phyloP scores from a whole-genome alignment of 37 sponge, comb jelly and placozoan species.

The Geodia barretti region DNA sequence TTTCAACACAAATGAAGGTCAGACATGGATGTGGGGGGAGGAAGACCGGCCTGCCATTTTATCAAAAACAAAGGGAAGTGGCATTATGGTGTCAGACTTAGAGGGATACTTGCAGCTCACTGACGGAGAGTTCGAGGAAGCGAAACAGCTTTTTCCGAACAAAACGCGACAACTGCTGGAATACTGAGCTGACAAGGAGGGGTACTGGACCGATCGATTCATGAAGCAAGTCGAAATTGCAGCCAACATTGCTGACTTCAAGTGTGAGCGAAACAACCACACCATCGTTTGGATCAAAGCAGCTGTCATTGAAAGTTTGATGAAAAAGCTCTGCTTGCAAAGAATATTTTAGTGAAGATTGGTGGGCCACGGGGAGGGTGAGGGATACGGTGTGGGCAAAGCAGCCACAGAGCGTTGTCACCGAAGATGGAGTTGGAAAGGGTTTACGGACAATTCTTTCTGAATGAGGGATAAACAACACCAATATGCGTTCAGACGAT shows the following conservation, averaged over 20 bases:
- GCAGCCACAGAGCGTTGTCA: not conserved
- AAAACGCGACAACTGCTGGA: constrained; percentile 7
- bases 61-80: constrained; percentile 4
- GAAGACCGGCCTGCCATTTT: not conserved
- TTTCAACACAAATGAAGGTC: constrained; percentile 32
- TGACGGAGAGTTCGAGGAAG: not conserved
- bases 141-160: not conserved
- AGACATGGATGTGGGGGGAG: constrained; percentile 6
- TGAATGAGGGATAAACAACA: not conserved
- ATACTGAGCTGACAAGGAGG: constrained; percentile 37
- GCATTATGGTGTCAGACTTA: constrained; percentile 23
- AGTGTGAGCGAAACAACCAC: not conserved
- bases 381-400: not conserved
- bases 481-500: constrained; percentile 1
- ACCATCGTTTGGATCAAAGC: not conserved
- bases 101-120: constrained; percentile 2
- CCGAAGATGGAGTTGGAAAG: not conserved
- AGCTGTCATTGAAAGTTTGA: not conserved
- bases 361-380: not conserved
- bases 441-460: not conserved
- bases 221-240: constrained; percentile 12
- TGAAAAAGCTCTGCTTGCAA: not conserved
- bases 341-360: not conserved
- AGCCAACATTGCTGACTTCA: not conserved
- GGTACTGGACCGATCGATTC: constrained; percentile 40